These are phyloP conservation scores for Ridgeia piscesae DNA, from an alignment of 1,140 invertebrate species.

Conservation along the genomic window DNA sequence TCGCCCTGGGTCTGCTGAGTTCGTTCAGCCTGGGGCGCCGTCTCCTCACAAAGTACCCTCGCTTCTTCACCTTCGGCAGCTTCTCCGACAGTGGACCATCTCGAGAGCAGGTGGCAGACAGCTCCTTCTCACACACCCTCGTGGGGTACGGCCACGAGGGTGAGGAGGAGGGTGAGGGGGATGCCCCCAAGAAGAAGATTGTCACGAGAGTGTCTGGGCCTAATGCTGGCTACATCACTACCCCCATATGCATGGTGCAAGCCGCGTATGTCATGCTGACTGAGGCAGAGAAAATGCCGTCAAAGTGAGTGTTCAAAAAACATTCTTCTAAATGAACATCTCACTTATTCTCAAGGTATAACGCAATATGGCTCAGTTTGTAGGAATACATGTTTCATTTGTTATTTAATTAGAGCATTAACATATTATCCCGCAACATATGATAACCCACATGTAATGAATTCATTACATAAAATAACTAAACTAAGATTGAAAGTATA, in stretches of 20 bases:
- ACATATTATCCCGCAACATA: no score
- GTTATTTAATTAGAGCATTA: no score
- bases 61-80: conserved; percentile 72
- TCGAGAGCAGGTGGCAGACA: conserved; percentile 66
- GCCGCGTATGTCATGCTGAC: conserved; percentile 75
- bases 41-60: conserved; percentile 66
- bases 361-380: no score
- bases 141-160: conserved; percentile 77
- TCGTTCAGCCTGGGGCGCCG: conserved; percentile 66
- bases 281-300: conserved; percentile 75
- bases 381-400: no score
- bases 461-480: no score
- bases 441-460: no score
- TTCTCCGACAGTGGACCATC: conserved; percentile 70
- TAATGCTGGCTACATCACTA: conserved; percentile 80
- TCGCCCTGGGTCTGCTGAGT: conserved; percentile 68
- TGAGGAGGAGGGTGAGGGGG: conserved; percentile 65
- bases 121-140: conserved; percentile 70
- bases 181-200: conserved; percentile 68
- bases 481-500: no score
- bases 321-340: no score
- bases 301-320: conserved; percentile 60
- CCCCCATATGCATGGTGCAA: conserved; percentile 71
- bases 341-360: no score
- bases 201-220: conserved; percentile 65